Evolutionary conservation across 2,797 vertebrate genomes (phyloP), one percentile per base, ranked within the genome.

Genomic region (Decapterus maruadsi): DNA sequence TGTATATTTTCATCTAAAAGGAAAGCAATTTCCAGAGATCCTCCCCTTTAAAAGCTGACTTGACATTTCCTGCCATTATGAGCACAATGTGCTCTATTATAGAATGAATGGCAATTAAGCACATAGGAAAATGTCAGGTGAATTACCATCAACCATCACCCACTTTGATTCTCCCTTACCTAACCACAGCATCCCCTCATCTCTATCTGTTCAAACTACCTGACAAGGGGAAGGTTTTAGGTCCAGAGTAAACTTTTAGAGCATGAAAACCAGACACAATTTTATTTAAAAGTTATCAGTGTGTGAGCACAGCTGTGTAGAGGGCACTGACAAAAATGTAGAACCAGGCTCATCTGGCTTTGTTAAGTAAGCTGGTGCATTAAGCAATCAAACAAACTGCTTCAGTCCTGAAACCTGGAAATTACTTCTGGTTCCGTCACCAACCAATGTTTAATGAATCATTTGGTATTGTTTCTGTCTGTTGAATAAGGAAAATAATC

Each of bases 51-150:
- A 90, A 89, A 77, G 87, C 89, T 88, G 88, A 90, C 85, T 89
- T 95, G 94, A 95, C 94, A 95, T 95, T 95, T 95, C 85, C 85
- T 81, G 82, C 92, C 89, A 92, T 93, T 92, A 94, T 77, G 87
- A 86, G 82, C 83, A 94, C 91, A 90, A 88, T 90, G 92, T 62
- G 73, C 84, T 87, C 88, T 85, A 93, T 95, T 94, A 93, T 90
- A 75, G 77, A 92, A 93, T 90, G 90, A 93, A 86, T 81, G 81
- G 88, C 83, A 94, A 95, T 95, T 93, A 95, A 89, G 87, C 62
- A 46, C 84, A 88, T 83, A 84, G 84, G 91, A 85, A 94, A 94
- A 94, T 95, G 93, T 93, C 92, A 94, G 83, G 81, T 78, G 88
- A 92, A 92, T 93, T 91, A 87, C 82, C 45, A 19, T 46, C 45